Evolutionary conservation across 2,888 invertebrate species (phyloP), one percentile per base, ranked within the genome.

Genomic region (Sympetrum striolatum): DNA sequence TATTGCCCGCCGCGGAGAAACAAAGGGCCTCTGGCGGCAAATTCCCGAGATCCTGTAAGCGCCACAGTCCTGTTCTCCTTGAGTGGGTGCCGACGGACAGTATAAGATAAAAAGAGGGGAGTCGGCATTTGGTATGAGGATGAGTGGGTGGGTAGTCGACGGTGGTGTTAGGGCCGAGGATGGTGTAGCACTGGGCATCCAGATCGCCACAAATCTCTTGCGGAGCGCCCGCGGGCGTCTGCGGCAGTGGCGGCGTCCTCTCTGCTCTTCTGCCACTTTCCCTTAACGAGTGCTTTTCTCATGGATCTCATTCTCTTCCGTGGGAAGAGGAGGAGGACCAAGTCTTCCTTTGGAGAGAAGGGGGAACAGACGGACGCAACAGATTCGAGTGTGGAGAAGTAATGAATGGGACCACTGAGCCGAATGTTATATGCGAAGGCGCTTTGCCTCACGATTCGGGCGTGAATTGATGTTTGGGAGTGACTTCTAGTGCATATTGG

Each of bases 251-350:
- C 82, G 81, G 82, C 82, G 35, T 58, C 35, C 82, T 82, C 82
- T 18, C 80, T 18, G 8, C 80, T 39, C 44, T 37, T 10, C 80
- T 37, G 39, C 80, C 86, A 60, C 60, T 86, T 58, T 60, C 86
- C 86, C 86, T 86, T 86, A 86, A 86, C 86, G 86, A 86, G 86
- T 64, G 37, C 86, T 86, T 86, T 86, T 86, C 86, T 86, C 86
- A 86, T 60, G 86, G 86, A 35, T 14, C 86, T 82, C 82, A 81
- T 81, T 53, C 81, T 48, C 48, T 35, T 58, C 35, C 82, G 10
- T 82, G 60, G 86, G 86, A 86, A 86, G 60, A 37, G 22, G 60
- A 37, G 58, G 53, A 31, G 82, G 82, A 14, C 58, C 31, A 25
- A 8, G 35, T 86, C 60, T 60, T 86, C 64, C 37, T 37, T 86